A percentile compares a stretch with the other conserved stretches of the same genome.
phyloP scores from a whole-genome alignment of 2,113 vertebrate species.

The Piaya cayana region DNA sequence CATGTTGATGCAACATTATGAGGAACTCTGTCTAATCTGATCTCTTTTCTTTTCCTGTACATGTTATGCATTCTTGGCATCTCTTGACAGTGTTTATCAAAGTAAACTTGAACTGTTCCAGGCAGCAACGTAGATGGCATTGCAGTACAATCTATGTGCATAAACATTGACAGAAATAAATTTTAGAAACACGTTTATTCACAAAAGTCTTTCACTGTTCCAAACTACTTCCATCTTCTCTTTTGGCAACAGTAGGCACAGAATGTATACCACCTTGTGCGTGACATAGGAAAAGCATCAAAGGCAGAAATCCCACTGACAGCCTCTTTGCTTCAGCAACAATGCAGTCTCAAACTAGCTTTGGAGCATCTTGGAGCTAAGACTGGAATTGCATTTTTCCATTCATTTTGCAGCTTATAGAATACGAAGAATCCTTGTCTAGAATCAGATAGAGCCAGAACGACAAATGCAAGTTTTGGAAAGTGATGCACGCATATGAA shows the following conservation, averaged over 20 bases:
- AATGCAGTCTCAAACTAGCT: no score
- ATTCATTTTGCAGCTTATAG: neutral
- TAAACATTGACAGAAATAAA: neutral
- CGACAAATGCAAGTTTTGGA: neutral
- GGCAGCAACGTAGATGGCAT: neutral
- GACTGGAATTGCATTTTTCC: neutral
- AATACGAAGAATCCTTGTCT: neutral
- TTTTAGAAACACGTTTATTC: neutral
- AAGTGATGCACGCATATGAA: neutral
- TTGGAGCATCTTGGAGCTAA: no score
- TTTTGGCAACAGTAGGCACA: neutral
- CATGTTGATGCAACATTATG: neutral
- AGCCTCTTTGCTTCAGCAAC: no score
- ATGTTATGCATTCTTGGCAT: accelerated
- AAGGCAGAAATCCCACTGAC: no score
- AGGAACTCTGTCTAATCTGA: neutral
- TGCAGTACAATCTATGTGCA: neutral
- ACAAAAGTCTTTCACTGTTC: neutral
- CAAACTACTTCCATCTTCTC: neutral
- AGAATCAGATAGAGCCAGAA: neutral
- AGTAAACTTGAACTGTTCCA: neutral
- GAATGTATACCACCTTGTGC: neutral
- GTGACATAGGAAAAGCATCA: no score
- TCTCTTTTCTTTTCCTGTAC: neutral
- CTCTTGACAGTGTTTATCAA: neutral